Conservation (phyloP, 2,797 vertebrate species). For the Lateolabrax maculatus region DNA sequence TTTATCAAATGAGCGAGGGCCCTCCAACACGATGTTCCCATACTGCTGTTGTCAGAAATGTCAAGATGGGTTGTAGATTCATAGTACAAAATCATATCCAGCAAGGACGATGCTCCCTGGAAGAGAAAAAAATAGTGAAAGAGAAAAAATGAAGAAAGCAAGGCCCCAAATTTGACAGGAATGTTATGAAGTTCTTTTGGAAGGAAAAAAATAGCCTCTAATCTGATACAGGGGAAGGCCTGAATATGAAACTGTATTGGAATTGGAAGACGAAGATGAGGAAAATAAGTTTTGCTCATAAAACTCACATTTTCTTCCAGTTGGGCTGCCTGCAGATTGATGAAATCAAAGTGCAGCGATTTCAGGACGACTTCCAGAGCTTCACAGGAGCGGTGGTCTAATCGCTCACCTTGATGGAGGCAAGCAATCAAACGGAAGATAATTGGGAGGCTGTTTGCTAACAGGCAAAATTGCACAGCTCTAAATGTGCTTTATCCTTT, state of each 20-base stretch:
- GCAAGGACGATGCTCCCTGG: slow-evolving; percentile 85
- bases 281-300: slow-evolving; percentile 81
- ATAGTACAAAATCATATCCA: slow-evolving; percentile 89
- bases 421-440: slow-evolving; percentile 83
- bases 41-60: slow-evolving; percentile 82
- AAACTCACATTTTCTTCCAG: slow-evolving; percentile 89
- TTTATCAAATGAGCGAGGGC: slow-evolving; percentile 86
- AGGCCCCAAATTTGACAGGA: slow-evolving; percentile 76
- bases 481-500: slow-evolving; percentile 68
- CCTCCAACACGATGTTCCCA: slow-evolving; percentile 84
- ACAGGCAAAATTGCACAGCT: slow-evolving; percentile 75
- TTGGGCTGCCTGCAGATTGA: slow-evolving; percentile 86
- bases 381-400: slow-evolving; percentile 87
- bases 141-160: slow-evolving; percentile 68
- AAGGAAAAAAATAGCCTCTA: slow-evolving; percentile 66
- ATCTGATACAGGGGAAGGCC: slow-evolving; percentile 75
- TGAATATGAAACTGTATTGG: slow-evolving; percentile 81
- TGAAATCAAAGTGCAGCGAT: slow-evolving; percentile 87
- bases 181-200: slow-evolving; percentile 80
- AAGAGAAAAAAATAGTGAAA: slow-evolving; percentile 56
- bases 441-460: slow-evolving; percentile 82
- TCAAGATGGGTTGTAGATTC: slow-evolving; percentile 86
- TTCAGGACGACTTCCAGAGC: slow-evolving; percentile 88
- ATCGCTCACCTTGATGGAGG: slow-evolving; percentile 85
- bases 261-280: slow-evolving; percentile 72